Conservation (phyloP, 2,888 invertebrate genomes). For the Pachycephus smyrnensis region DNA sequence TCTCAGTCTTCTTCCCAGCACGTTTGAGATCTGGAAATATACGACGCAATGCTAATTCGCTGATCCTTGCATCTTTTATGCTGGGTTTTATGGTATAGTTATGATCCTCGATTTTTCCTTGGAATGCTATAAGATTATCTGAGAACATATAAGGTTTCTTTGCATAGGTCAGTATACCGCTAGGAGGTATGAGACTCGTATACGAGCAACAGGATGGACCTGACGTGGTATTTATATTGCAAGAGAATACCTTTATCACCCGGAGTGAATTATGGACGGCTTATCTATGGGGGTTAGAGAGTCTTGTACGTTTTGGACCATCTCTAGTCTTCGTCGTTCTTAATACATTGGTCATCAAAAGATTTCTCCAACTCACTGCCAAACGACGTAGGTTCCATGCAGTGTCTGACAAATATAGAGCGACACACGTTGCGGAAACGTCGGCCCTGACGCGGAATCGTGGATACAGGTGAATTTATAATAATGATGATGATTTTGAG, state of each 20-base stretch:
- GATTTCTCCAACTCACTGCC: constrained; percentile 65
- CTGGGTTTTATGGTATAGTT: constrained; percentile 39
- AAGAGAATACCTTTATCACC: constrained; percentile 48
- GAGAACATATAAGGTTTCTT: constrained; percentile 27
- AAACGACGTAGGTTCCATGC: constrained; percentile 58
- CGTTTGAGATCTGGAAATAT: constrained; percentile 62
- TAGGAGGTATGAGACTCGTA: constrained; percentile 61
- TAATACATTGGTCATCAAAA: constrained; percentile 66
- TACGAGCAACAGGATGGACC: constrained; percentile 25
- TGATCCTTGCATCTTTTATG: constrained; percentile 61
- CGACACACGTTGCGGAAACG: constrained; percentile 25
- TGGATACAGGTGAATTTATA: not conserved
- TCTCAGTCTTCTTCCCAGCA: constrained; percentile 67
- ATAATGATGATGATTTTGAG: not conserved
- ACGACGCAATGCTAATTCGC: constrained; percentile 54
- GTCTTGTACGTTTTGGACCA: constrained; percentile 66
- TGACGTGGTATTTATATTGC: constrained; percentile 36
- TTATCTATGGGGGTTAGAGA: constrained; percentile 64
- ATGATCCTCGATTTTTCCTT: not conserved
- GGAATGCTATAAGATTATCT: not conserved
- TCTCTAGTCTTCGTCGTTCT: constrained; percentile 66
- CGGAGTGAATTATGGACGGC: constrained; percentile 51
- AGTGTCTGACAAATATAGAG: constrained; percentile 32
- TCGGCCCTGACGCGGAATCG: constrained; percentile 14
- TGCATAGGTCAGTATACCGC: constrained; percentile 62